Evolutionary conservation across 2,888 invertebrate species (phyloP).

Genomic region (Cryptocephalus primarius): DNA sequence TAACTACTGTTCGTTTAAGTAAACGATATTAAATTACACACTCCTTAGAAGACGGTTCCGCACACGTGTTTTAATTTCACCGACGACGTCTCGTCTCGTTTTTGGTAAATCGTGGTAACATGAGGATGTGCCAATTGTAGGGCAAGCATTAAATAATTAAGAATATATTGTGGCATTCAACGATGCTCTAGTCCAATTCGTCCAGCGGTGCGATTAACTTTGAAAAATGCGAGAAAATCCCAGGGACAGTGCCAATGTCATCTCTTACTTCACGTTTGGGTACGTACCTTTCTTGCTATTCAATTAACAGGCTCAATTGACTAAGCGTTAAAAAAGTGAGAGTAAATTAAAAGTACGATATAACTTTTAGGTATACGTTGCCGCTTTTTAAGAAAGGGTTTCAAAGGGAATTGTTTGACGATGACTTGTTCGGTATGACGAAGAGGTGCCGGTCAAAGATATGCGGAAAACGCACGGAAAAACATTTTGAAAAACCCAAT

Average conservation of each 20-base stretch:
- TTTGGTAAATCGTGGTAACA: too few species aligned
- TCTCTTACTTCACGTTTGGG: slow-evolving; percentile 17
- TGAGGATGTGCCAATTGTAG: too few species aligned
- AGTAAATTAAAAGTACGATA: not conserved
- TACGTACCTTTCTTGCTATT: slow-evolving; percentile 10
- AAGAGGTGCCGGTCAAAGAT: slow-evolving; percentile 26
- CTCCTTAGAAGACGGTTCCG: too few species aligned
- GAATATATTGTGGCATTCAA: too few species aligned
- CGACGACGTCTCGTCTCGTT: too few species aligned
- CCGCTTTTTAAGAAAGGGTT: slow-evolving; percentile 54
- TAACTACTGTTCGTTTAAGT: too few species aligned
- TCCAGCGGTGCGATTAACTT: too few species aligned
- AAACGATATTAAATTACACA: too few species aligned
- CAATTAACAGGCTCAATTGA: not conserved
- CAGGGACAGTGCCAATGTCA: slow-evolving; percentile 15
- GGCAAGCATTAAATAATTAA: too few species aligned
- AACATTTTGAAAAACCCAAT: slow-evolving; percentile 15
- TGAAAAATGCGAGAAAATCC: slow-evolving; percentile 9
- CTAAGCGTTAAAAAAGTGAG: not conserved
- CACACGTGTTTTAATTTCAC: too few species aligned
- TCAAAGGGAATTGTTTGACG: slow-evolving; percentile 48
- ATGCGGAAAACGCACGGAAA: slow-evolving; percentile 21
- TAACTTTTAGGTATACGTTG: slow-evolving; percentile 48
- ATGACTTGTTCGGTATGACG: slow-evolving; percentile 46
- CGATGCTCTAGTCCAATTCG: too few species aligned